Percentiles rank a stretch among this genome's conserved stretches.
Evolutionary conservation across 2,797 vertebrate species (phyloP).

Genomic region (Phrynocephalus forsythii): DNA sequence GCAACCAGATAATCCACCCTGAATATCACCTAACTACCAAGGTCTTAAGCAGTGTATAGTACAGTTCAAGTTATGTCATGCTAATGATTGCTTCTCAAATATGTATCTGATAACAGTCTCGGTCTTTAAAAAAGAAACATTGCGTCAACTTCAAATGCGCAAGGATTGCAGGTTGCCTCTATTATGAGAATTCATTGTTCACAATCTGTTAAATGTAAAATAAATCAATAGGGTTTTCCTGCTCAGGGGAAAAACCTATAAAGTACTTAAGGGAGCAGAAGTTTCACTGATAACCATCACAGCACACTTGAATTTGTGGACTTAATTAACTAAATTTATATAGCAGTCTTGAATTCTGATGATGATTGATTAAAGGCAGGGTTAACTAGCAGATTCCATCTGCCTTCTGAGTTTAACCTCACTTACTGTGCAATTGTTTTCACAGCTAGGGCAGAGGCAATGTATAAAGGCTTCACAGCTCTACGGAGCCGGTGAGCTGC

Average conservation of each 20-base stretch:
- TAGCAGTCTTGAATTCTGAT: not conserved
- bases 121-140: not conserved
- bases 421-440: slow-evolving; percentile 2
- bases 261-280: slow-evolving; percentile 31
- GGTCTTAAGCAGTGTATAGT: not conserved
- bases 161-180: slow-evolving; percentile 33
- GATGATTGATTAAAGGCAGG: slow-evolving; percentile 6
- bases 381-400: slow-evolving; percentile 34
- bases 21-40: slow-evolving; percentile 22
- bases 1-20: not conserved
- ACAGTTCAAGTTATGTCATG: not conserved
- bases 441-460: slow-evolving; percentile 43
- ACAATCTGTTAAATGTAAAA: not conserved
- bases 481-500: not conserved
- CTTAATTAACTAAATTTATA: slow-evolving; percentile 32
- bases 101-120: slow-evolving; percentile 4
- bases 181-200: not conserved
- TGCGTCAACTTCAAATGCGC: not conserved
- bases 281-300: slow-evolving; percentile 12
- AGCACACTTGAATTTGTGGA: not conserved
- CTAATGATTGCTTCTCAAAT: slow-evolving; percentile 11
- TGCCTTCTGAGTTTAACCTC: slow-evolving; percentile 34
- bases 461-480: slow-evolving; percentile 32
- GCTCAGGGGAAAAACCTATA: not conserved
- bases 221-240: not conserved